Conservation (phyloP, 2,797 vertebrate genomes). For the Hippocampus kuda region DNA sequence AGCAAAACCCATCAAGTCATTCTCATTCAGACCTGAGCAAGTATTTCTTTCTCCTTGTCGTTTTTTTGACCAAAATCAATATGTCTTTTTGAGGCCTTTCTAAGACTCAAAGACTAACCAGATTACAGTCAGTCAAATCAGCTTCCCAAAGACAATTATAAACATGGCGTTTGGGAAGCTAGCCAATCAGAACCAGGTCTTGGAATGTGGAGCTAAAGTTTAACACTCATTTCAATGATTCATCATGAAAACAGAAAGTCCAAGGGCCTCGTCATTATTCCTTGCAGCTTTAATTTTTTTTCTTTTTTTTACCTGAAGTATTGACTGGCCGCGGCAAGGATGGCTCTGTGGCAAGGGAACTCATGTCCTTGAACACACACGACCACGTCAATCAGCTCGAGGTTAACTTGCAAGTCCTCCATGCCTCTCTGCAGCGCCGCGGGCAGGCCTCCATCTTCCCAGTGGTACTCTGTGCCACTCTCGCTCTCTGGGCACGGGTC, state of each 20-base stretch:
- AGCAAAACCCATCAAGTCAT: constrained; percentile 17
- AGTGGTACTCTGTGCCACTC: constrained; percentile 29
- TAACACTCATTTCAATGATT: neutral
- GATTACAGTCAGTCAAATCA: too few relatives aligned
- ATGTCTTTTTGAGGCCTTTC: neutral
- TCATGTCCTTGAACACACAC: constrained; percentile 76
- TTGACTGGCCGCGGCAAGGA: constrained; percentile 90
- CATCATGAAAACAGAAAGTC: neutral
- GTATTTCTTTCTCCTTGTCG: neutral
- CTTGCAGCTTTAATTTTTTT: neutral
- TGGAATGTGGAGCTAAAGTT: neutral
- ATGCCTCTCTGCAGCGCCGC: constrained; percentile 57
- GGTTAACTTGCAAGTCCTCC: constrained; percentile 52
- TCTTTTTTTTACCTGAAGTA: constrained; percentile 85
- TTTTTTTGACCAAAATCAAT: too few relatives aligned
- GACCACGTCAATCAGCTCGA: constrained; percentile 79
- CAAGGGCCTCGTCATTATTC: neutral
- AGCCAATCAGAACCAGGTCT: neutral
- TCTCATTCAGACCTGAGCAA: neutral
- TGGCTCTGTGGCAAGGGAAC: constrained; percentile 86
- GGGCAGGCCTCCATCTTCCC: constrained; percentile 58
- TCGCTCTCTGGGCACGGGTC: constrained; percentile 14
- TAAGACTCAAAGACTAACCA: neutral
- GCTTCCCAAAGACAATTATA: too few relatives aligned
- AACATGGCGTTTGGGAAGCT: too few relatives aligned